Evolutionary conservation across 2,797 vertebrate species (phyloP), one percentile per base, ranked within the genome.

Genomic region (Psittacula derbiana): DNA sequence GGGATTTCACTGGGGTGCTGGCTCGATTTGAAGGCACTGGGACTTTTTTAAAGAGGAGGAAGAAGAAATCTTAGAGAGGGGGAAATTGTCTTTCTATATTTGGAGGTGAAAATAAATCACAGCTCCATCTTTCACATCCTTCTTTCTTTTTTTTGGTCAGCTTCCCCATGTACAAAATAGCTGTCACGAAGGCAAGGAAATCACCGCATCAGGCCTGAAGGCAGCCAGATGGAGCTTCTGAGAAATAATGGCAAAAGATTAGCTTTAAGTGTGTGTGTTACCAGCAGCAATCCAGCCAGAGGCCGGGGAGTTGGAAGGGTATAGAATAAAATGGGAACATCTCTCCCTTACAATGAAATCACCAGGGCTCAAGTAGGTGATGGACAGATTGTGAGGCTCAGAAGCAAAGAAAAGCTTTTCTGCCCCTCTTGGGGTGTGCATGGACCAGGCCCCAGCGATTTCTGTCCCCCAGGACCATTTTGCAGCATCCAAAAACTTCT

Each of bases 71-170:
- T 81, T 38, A 66, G 11, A 46, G 55, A 76, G 31, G 36, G 44
- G 13, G 31, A 94, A 91, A 72, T 70, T n/a, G 36, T 90, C 50
- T 70, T 66, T 86, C 85, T 95, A 9, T 92, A 91, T 86, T 73
- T 70, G 55, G 76, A 64, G 41, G 57, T 69, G 62, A 92, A 96
- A 88, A 88, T 67, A 96, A 90, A 82, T 70, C 82, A 73, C 28
- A 65, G 70, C 11, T 65, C 71, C 41, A 57, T 80, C 90, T 95
- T 90, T 71, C 47, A 64, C 40, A 50, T 83, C 44, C 31, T 23
- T 7, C 27, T 11, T 30, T 41, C 11, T 65, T 33, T 66, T 15
- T 49, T 24, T 7, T 0, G 6, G 36, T 5, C 33, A 84, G 46
- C 47, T 91, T 69, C 62, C 43, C 50, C 28, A 2, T 28, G 36